Percentiles rank a stretch among this genome's conserved stretches.
phyloP scores from a whole-genome alignment of 2,113 vertebrate genomes.

The Rhinogobius similis region DNA sequence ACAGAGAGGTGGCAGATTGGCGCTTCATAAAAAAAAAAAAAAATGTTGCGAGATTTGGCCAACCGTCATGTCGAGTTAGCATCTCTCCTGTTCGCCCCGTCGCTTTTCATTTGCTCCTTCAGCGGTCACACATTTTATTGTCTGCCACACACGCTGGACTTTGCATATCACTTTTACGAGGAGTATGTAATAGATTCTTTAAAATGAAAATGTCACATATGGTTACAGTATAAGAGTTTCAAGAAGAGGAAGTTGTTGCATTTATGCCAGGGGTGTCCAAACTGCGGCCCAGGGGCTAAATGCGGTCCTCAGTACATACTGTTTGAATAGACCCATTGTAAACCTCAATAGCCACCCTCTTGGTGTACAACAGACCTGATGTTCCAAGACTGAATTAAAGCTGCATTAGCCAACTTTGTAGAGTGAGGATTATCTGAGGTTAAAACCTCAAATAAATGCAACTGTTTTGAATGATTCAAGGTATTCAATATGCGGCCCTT shows the following conservation, averaged over 20 bases:
- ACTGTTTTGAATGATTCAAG: too few species aligned
- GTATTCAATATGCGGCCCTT: too few species aligned
- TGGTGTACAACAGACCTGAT: too few species aligned
- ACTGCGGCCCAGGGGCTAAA: too few species aligned
- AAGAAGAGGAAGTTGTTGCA: not conserved
- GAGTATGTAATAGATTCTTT: not conserved
- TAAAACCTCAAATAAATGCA: too few species aligned
- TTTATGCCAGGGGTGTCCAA: not conserved
- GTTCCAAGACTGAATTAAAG: too few species aligned
- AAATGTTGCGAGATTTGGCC: constrained; percentile 21
- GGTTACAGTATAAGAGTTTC: not conserved
- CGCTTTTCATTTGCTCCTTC: constrained; percentile 46
- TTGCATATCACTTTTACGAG: not conserved
- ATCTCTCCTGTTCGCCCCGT: constrained; percentile 34
- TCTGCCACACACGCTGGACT: constrained; percentile 13
- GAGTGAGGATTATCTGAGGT: too few species aligned
- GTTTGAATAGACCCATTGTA: too few species aligned
- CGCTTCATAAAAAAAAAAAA: constrained; percentile 19
- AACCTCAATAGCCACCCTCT: too few species aligned
- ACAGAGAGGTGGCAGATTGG: constrained; percentile 14
- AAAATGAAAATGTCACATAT: not conserved
- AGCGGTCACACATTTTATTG: constrained; percentile 16
- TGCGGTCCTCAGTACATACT: too few species aligned
- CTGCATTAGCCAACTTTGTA: too few species aligned
- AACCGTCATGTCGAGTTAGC: constrained; percentile 36